Evolutionary conservation across 1,140 invertebrate genomes (phyloP).

Genomic region (Mactra quadrangularis): DNA sequence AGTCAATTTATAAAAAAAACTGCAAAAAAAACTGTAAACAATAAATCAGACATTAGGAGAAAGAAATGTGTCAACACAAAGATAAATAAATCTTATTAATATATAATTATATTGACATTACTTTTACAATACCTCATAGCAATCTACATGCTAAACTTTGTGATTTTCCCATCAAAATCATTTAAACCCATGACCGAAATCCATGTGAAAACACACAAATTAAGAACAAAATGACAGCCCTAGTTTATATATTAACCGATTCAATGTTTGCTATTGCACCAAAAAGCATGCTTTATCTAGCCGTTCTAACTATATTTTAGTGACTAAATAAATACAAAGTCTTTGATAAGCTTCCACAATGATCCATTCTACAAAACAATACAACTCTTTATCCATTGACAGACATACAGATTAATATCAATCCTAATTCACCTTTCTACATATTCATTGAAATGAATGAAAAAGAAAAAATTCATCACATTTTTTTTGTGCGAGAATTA

Average conservation of each 20-base stretch:
- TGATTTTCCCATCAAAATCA: too few species aligned
- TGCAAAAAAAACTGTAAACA: too few species aligned
- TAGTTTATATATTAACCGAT: slow-evolving; percentile 92
- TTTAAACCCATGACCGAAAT: too few species aligned
- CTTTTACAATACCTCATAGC: too few species aligned
- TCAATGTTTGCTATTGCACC: slow-evolving; percentile 84
- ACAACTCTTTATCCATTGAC: slow-evolving; percentile 4
- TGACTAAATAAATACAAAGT: slow-evolving; percentile 43
- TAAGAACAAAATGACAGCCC: neutral
- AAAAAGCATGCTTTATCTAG: slow-evolving; percentile 53
- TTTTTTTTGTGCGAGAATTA: too few species aligned
- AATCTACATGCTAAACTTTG: too few species aligned
- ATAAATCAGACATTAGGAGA: too few species aligned
- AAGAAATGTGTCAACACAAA: too few species aligned
- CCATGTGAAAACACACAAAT: too few species aligned
- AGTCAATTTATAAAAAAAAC: too few species aligned
- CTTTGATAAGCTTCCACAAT: slow-evolving; percentile 53
- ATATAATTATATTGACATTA: too few species aligned
- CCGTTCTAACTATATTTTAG: slow-evolving; percentile 38
- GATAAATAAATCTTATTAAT: too few species aligned
- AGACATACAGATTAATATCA: slow-evolving; percentile 29
- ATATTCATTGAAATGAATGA: slow-evolving; percentile 28
- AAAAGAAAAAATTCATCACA: neutral
- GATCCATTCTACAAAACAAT: slow-evolving; percentile 56
- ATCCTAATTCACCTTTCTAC: slow-evolving; percentile 2